A percentile compares a stretch with the other conserved stretches of the same genome.
Conservation (phyloP, 2,113 vertebrate species). For the Chaetodon trifascialis region DNA sequence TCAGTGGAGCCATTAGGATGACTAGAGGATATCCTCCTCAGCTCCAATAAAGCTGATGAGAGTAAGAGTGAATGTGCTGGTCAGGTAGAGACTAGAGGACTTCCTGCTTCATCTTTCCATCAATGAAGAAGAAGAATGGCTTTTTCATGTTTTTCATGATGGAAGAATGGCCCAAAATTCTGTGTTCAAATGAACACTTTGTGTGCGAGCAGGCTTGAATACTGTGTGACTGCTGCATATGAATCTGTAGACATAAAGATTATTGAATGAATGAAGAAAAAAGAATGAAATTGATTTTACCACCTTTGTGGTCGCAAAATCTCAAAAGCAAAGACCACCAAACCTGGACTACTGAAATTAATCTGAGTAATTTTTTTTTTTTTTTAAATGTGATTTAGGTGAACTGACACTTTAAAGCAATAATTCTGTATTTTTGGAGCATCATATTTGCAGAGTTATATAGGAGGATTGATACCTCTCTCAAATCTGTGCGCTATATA, state of each 20-base stretch:
- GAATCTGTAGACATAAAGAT: not conserved
- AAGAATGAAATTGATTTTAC: not conserved
- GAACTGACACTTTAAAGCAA: not conserved
- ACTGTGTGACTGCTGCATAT: not conserved
- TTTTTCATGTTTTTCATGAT: conserved; percentile 3
- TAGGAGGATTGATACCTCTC: no score
- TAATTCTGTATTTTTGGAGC: not conserved
- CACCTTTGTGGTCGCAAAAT: not conserved
- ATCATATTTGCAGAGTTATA: not conserved
- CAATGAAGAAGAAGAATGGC: conserved; percentile 33
- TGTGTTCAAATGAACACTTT: not conserved
- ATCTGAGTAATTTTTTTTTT: no score
- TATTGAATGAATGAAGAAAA: no score
- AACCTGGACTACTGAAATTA: no score
- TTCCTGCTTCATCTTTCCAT: conserved; percentile 28
- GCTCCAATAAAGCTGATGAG: conserved; percentile 42
- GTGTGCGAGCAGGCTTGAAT: not conserved
- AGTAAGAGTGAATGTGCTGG: conserved; percentile 12
- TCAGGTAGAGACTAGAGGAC: conserved; percentile 30
- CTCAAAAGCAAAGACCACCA: not conserved
- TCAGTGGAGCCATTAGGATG: conserved; percentile 57
- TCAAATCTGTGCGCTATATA: no score
- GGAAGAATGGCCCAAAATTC: not conserved
- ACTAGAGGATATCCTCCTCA: conserved; percentile 57
- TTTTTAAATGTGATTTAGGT: not conserved